Conservation (phyloP, 2,888 invertebrate genomes). For the Gerris lacustris region DNA sequence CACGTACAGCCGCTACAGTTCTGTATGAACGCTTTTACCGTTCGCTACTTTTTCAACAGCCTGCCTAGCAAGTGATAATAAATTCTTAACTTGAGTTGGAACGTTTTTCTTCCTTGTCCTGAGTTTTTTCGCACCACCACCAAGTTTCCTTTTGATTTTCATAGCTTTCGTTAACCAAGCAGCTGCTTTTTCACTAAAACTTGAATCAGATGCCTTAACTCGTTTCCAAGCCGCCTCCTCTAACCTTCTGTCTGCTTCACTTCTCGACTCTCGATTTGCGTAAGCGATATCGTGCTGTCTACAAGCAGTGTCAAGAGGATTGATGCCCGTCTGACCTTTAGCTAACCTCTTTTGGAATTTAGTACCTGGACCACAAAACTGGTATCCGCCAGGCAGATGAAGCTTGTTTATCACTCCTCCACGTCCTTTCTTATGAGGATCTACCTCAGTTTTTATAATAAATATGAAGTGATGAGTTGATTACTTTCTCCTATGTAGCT, state of each 20-base stretch:
- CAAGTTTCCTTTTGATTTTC: conserved; percentile 24
- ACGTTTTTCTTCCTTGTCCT: too few relatives aligned
- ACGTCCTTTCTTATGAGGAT: background rate
- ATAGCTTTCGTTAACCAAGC: conserved; percentile 23
- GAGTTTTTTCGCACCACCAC: conserved; percentile 9
- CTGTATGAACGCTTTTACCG: too few relatives aligned
- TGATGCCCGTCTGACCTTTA: conserved; percentile 34
- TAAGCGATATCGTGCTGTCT: conserved; percentile 25
- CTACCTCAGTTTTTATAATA: too few relatives aligned
- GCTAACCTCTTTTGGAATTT: conserved; percentile 27
- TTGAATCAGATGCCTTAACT: conserved; percentile 19
- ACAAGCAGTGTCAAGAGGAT: conserved; percentile 34
- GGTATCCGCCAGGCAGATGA: conserved; percentile 17
- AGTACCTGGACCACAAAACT: conserved; percentile 19
- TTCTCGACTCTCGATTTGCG: background rate
- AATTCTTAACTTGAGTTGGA: too few relatives aligned
- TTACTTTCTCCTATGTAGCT: too few relatives aligned
- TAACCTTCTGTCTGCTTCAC: conserved; percentile 20
- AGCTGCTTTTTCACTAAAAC: conserved; percentile 21
- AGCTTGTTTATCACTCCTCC: background rate
- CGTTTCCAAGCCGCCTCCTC: conserved; percentile 20
- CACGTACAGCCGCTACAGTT: too few relatives aligned
- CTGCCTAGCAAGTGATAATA: too few relatives aligned
- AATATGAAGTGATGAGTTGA: too few relatives aligned
- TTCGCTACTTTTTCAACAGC: too few relatives aligned